Evolutionary conservation across 2,113 vertebrate species (phyloP).

Genomic region (Caranx melampygus): DNA sequence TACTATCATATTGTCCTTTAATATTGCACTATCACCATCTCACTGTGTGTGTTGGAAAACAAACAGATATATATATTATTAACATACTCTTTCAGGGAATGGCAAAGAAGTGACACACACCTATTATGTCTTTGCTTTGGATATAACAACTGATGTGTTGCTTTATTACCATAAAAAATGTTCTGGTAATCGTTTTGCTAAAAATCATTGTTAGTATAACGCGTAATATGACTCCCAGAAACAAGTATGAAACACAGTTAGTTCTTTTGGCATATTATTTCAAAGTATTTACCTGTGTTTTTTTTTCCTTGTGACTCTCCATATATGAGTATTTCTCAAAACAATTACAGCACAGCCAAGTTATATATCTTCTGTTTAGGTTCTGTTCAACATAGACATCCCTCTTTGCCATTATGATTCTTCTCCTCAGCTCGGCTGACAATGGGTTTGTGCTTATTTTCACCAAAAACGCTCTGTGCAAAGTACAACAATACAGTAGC

Average conservation of each 20-base stretch:
- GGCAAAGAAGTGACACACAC: slow-evolving; percentile 45
- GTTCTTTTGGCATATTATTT: slow-evolving; percentile 60
- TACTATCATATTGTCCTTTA: slow-evolving; percentile 37
- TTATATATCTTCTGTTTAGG: slow-evolving; percentile 66
- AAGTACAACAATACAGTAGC: slow-evolving; percentile 83
- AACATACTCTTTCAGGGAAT: slow-evolving; percentile 53
- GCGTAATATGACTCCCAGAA: slow-evolving; percentile 57
- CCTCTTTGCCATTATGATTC: slow-evolving; percentile 74
- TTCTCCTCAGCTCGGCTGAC: slow-evolving; percentile 74
- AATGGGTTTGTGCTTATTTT: slow-evolving; percentile 85
- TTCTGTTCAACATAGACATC: slow-evolving; percentile 66
- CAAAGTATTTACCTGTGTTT: slow-evolving; percentile 50
- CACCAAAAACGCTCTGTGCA: slow-evolving; percentile 85
- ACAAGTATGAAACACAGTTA: slow-evolving; percentile 52
- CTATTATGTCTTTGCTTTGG: slow-evolving; percentile 65
- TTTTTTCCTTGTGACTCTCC: slow-evolving; percentile 37
- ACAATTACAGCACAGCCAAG: slow-evolving; percentile 61
- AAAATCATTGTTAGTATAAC: slow-evolving; percentile 59
- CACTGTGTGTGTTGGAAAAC: slow-evolving; percentile 57
- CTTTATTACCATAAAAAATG: slow-evolving; percentile 44
- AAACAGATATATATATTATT: slow-evolving; percentile 57
- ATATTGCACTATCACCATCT: slow-evolving; percentile 72
- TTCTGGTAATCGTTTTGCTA: slow-evolving; percentile 36
- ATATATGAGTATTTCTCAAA: slow-evolving; percentile 57
- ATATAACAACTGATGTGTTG: slow-evolving; percentile 56